A percentile compares a stretch with the other conserved stretches of the same genome.
phyloP scores from a whole-genome alignment of 2,113 vertebrate genomes.

The Scopus umbretta region DNA sequence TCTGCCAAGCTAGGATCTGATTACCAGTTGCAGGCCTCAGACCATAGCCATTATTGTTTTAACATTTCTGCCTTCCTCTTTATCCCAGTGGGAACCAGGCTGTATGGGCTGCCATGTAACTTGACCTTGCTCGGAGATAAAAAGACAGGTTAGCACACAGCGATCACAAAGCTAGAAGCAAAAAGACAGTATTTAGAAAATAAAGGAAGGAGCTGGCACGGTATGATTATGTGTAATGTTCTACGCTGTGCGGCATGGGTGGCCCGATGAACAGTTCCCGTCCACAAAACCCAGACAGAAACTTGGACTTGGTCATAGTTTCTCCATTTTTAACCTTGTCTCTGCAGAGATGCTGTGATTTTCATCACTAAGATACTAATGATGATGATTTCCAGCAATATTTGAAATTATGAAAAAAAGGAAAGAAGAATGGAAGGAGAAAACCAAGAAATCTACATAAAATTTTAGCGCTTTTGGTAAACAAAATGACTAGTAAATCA shows the following conservation, averaged over 20 bases:
- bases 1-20: slow-evolving; percentile 69
- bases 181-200: slow-evolving; percentile 78
- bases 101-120: slow-evolving; percentile 55
- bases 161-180: slow-evolving; percentile 58
- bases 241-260: slow-evolving; percentile 28
- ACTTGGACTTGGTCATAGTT: neutral
- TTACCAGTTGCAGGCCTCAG: slow-evolving; percentile 72
- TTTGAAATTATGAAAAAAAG: neutral
- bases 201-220: slow-evolving; percentile 61
- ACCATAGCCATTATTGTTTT: slow-evolving; percentile 80
- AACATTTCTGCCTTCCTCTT: slow-evolving; percentile 74
- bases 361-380: neutral
- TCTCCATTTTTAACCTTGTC: neutral
- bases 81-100: slow-evolving; percentile 72
- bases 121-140: slow-evolving; percentile 75
- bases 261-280: neutral
- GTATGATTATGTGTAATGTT: slow-evolving; percentile 61
- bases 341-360: neutral
- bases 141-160: slow-evolving; percentile 70
- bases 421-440: neutral
- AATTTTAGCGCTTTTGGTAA: neutral
- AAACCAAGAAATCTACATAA: neutral
- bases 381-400: neutral
- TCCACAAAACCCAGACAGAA: neutral
- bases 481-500: neutral